Percentiles rank a stretch among this genome's conserved stretches.
phyloP scores from a whole-genome alignment of 2,113 vertebrate species.

The Mugil cephalus region DNA sequence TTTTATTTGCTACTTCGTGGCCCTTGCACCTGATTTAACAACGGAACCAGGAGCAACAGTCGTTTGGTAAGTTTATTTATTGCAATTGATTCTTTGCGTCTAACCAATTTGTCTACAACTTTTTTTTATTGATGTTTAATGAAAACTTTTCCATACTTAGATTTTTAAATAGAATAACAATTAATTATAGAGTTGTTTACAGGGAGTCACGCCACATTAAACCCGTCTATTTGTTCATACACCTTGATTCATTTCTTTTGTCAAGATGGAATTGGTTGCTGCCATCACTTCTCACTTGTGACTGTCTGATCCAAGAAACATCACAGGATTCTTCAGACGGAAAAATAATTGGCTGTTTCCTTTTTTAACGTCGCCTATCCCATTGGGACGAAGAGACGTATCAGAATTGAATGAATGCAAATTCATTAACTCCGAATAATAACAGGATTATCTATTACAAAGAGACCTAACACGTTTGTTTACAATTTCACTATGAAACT shows the following conservation, averaged over 20 bases:
- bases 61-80: conserved; percentile 58
- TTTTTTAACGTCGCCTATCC: conserved; percentile 64
- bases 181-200: too few relatives aligned
- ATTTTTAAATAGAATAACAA: too few relatives aligned
- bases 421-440: conserved; percentile 67
- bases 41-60: not conserved
- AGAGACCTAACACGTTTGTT: not conserved
- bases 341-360: conserved; percentile 89
- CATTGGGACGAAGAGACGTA: conserved; percentile 69
- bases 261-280: too few relatives aligned
- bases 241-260: too few relatives aligned
- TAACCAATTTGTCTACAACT: too few relatives aligned
- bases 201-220: too few relatives aligned
- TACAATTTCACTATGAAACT: not conserved
- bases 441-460: conserved; percentile 39
- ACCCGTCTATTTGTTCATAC: too few relatives aligned
- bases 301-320: conserved; percentile 84
- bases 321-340: conserved; percentile 87
- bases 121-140: too few relatives aligned
- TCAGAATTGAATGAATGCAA: conserved; percentile 70
- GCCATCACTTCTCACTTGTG: conserved; percentile 63
- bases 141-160: too few relatives aligned
- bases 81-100: not conserved
- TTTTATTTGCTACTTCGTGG: not conserved
- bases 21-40: conserved; percentile 2